Percentiles rank a stretch among this genome's conserved stretches.
These are phyloP conservation scores for Odontothrips loti DNA, from an alignment of 2,888 invertebrate species.

Conservation along the genomic window DNA sequence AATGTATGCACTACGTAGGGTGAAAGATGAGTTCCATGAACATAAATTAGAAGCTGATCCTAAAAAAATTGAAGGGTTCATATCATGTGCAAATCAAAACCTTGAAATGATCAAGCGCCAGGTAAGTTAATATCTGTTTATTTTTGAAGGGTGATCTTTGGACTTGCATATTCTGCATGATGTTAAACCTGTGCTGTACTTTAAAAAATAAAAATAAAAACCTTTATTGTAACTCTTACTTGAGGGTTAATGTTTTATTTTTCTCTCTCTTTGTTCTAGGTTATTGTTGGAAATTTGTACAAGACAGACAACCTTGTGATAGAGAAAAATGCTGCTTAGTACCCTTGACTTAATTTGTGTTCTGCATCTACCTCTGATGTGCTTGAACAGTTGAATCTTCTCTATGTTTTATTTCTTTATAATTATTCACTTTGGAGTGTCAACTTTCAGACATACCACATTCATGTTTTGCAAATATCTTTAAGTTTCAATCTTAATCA, in stretches of 20 bases:
- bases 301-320: neutral
- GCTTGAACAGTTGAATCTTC: neutral
- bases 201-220: neutral
- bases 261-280: neutral
- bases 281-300: neutral
- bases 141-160: too few relatives aligned
- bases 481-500: neutral
- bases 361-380: neutral
- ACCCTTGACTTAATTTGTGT: neutral
- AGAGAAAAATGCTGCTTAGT: neutral
- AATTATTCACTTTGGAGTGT: neutral
- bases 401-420: neutral
- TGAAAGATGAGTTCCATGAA: neutral
- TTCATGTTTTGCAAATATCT: neutral
- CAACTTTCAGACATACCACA: neutral
- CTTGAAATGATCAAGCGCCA: neutral
- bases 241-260: neutral
- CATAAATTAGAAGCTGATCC: neutral
- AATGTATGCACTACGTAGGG: neutral
- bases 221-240: neutral
- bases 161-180: neutral
- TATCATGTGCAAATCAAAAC: neutral
- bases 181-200: neutral
- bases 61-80: neutral
- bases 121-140: neutral